phyloP scores from a whole-genome alignment of 2,888 invertebrate genomes.

The Dioctria linearis region DNA sequence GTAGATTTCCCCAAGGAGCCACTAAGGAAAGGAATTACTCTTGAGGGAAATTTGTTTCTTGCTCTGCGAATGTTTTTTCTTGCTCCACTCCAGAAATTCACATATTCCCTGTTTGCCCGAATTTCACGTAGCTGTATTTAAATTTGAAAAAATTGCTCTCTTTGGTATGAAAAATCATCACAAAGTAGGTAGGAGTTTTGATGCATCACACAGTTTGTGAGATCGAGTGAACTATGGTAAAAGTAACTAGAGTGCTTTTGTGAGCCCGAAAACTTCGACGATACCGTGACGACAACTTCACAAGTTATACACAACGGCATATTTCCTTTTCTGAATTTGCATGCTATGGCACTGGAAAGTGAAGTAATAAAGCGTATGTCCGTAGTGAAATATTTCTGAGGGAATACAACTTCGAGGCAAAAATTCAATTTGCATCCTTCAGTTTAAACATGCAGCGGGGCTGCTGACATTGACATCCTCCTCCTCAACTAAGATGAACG shows the following conservation, averaged over 20 bases:
- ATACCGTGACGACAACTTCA: slow-evolving; percentile 28
- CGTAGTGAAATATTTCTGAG: neutral
- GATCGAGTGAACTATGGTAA: neutral
- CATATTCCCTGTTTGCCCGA: slow-evolving; percentile 31
- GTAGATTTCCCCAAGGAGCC: slow-evolving; percentile 58
- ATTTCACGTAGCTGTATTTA: slow-evolving; percentile 35
- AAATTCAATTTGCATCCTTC: slow-evolving; percentile 27
- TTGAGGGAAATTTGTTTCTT: slow-evolving; percentile 57
- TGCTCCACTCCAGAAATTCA: neutral
- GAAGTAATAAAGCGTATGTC: slow-evolving; percentile 6
- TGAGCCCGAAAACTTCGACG: neutral
- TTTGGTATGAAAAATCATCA: neutral
- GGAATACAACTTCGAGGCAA: neutral
- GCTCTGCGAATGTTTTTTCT: slow-evolving; percentile 35
- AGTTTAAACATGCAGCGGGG: slow-evolving; percentile 14
- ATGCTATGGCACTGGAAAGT: too few species aligned
- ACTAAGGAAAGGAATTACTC: slow-evolving; percentile 57
- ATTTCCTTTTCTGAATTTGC: neutral
- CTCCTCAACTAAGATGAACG: neutral
- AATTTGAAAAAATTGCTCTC: slow-evolving; percentile 49
- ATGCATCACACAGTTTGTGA: slow-evolving; percentile 8
- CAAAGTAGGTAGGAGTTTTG: neutral
- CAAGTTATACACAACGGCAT: slow-evolving; percentile 19
- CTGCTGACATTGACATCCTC: neutral
- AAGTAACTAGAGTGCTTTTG: neutral